phyloP scores from a whole-genome alignment of 2,797 vertebrate species.

The Ambastaia sidthimunki region DNA sequence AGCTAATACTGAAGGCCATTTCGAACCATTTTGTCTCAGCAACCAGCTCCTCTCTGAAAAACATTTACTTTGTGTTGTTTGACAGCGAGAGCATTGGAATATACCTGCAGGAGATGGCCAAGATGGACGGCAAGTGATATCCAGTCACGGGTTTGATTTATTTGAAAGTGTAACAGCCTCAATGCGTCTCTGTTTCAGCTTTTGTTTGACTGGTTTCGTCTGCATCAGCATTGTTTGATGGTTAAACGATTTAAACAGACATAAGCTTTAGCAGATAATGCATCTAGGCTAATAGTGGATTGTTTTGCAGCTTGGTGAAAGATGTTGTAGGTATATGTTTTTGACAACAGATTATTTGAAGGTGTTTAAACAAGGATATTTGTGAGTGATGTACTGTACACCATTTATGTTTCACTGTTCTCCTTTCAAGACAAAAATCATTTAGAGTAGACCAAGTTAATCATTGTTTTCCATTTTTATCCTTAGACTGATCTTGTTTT shows the following conservation, averaged over 20 bases:
- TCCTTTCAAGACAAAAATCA: slow-evolving; percentile 64
- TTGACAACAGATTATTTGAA: slow-evolving; percentile 53
- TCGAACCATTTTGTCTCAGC: slow-evolving; percentile 93
- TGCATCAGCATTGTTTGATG: neutral
- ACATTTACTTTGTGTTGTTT: slow-evolving; percentile 98
- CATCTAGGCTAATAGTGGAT: slow-evolving; percentile 59
- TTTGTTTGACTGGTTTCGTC: slow-evolving; percentile 44
- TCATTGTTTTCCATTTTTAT: slow-evolving; percentile 66
- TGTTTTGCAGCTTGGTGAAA: slow-evolving; percentile 66
- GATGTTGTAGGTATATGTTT: slow-evolving; percentile 63
- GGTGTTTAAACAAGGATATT: slow-evolving; percentile 62
- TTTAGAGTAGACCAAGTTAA: slow-evolving; percentile 70
- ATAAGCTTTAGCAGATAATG: slow-evolving; percentile 34
- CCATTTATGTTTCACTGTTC: slow-evolving; percentile 73
- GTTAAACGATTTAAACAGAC: slow-evolving; percentile 33
- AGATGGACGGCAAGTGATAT: slow-evolving; percentile 92
- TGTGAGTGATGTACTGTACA: slow-evolving; percentile 77
- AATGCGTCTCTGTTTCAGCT: slow-evolving; percentile 50
- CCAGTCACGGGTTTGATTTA: slow-evolving; percentile 41
- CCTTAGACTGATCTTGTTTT: slow-evolving; percentile 70
- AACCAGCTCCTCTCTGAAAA: slow-evolving; percentile 93
- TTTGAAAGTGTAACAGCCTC: slow-evolving; percentile 69
- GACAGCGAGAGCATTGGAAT: slow-evolving; percentile 98
- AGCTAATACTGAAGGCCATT: slow-evolving; percentile 97
- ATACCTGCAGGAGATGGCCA: slow-evolving; percentile 99